Base-by-base conservation (phyloP, 1,140 invertebrate species). In the Zaprionus gabonicus region DNA sequence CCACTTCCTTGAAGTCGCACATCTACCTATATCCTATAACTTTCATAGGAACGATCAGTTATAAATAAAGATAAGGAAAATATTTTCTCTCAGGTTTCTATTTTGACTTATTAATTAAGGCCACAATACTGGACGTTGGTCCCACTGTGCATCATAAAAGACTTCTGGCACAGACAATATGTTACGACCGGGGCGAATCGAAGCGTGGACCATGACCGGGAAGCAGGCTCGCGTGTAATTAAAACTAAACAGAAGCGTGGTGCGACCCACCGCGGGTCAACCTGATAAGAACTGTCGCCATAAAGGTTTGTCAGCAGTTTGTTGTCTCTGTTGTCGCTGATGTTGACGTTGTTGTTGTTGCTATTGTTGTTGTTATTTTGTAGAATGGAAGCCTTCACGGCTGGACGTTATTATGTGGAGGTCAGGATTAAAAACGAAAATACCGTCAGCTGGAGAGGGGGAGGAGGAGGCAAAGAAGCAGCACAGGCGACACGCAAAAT, bases 351-450 rank as follows among this genome's bases (percentile, higher is more conserved):
- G 65, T 28, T 51, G 17, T 62, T n/a, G 49, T 56, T 59, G 64
- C 12, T n/a, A 41, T 56, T 59, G 64, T 7, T 62, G 31, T 57
- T 65, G 53, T 57, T 55, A 56, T 59, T 76, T 55, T 59, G 4
- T 65, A 76, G 34, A 51, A 59, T 27, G 23, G 34, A 70, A 60
- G 57, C 55, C 60, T 62, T 56, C 57, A 51, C 57, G 51, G 44
- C 80, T 51, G 55, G 31, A 65, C 53, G 46, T 76, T 75, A 78
- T 86, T 78, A 78, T 69, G 78, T 44, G 90, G 78, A 90, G 88
- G 85, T 88, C 85, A 76, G 85, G 81, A 88, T 88, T 88, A 90
- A 90, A 84, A 81, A 75, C 71, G 72, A 70, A 56, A 76, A 64
- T 57, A 46, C 15, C 56, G 49, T 49, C 59, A 66, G 44, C 15